Evolutionary conservation across 2,113 vertebrate genomes (phyloP).

Genomic region (Pygoscelis antarcticus): DNA sequence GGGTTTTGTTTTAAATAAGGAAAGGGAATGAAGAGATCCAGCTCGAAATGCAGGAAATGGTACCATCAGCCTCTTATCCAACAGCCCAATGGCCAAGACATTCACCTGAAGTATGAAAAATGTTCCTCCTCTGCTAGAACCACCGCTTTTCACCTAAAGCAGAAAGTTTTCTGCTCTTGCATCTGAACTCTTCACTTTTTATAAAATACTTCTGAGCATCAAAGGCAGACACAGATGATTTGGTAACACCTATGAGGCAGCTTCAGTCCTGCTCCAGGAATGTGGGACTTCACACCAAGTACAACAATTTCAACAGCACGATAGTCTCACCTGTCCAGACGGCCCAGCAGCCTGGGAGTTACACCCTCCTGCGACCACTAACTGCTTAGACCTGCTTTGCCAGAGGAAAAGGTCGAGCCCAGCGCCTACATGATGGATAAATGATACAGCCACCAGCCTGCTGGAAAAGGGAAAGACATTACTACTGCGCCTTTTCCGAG

Average conservation of each 20-base stretch:
- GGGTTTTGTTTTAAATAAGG: not conserved
- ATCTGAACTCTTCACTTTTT: not conserved
- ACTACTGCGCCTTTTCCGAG: not conserved
- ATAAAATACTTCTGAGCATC: not conserved
- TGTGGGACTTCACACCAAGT: fast-evolving
- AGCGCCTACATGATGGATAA: fast-evolving
- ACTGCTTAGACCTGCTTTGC: not conserved
- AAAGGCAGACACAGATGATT: not conserved
- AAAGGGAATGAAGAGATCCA: not conserved
- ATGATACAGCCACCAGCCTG: not conserved
- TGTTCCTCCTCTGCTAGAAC: not conserved
- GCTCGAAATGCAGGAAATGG: not conserved
- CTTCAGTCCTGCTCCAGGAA: not conserved
- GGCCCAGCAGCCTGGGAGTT: too few species aligned
- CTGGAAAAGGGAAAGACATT: not conserved
- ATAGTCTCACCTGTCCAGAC: not conserved
- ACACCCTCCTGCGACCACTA: not conserved
- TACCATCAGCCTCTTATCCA: not conserved
- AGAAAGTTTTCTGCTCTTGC: not conserved
- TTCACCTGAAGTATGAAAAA: not conserved
- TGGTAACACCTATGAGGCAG: not conserved
- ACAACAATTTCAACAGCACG: not conserved
- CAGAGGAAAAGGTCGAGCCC: not conserved
- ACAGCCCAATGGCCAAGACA: not conserved
- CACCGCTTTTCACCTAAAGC: not conserved